Evolutionary conservation across 2,888 invertebrate species (phyloP), one percentile per base, ranked within the genome.

Genomic region (Cremastobaeus sp.): DNA sequence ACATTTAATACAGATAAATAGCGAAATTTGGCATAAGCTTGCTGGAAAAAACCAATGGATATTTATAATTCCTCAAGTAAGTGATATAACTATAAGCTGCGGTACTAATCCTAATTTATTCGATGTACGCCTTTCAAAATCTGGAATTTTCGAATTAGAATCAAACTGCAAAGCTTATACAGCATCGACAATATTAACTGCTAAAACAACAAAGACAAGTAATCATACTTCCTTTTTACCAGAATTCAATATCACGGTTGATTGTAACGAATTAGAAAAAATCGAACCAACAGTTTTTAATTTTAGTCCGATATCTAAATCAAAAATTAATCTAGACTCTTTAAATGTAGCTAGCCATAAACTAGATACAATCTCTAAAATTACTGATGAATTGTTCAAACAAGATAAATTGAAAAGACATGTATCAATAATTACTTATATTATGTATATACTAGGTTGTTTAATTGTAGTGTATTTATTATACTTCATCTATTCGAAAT

Each of bases 21-120:
- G 11, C 1, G 48, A 48, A 9, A 48, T 48, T 34, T 48, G 48
- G 32, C 25, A 48, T 20, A 48, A 34, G n/a, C 20, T 48, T n/a
- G n/a, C n/a, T n/a, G n/a, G n/a, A n/a, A 32, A 32, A 11, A 32
- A 32, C 6, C 34, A 34, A 12, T 34, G 34, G 34, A 12, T 34
- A 14, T 34, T 11, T 12, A 1, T 34, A 34, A 11, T 34, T 12
- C 34, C 34, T 11, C 34, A 34, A 2, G 9, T 34, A 2, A 6
- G 3, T 34, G 34, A 34, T 12, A 14, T 34, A 3, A 34, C 34
- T 2, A 34, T 34, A 14, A 11, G 12, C 3, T 34, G 34, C 12
- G 12, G 14, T 14, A 4, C 3, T 12, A 34, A 34, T 14, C 11
- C 3, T 2, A 9, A 9, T 2, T 12, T 34, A 12, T 34, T 11